Conservation (phyloP, 2,888 invertebrate genomes). For the Carcina quercana region DNA sequence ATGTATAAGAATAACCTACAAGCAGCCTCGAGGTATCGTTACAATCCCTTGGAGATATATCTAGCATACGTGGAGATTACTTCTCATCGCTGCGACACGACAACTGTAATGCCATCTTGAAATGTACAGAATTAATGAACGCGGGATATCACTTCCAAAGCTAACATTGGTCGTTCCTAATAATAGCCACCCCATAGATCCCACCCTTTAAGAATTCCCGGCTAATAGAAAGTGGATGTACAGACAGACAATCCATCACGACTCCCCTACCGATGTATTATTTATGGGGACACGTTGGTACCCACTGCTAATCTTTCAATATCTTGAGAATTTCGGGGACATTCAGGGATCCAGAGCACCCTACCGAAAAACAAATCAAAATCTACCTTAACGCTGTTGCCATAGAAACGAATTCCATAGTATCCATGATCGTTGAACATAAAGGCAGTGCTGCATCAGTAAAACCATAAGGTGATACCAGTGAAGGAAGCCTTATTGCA, state of each 20-base stretch:
- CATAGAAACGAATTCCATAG: slow-evolving; percentile 32
- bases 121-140: slow-evolving; percentile 50
- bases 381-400: slow-evolving; percentile 24
- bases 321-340: slow-evolving; percentile 68
- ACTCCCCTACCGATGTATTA: slow-evolving; percentile 67
- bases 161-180: slow-evolving; percentile 61
- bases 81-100: no score
- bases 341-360: slow-evolving; percentile 30
- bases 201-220: slow-evolving; percentile 70
- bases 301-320: slow-evolving; percentile 73
- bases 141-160: slow-evolving; percentile 50
- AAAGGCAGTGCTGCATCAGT: slow-evolving; percentile 31
- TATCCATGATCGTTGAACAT: slow-evolving; percentile 16
- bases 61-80: no score
- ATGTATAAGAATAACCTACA: no score
- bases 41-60: no score
- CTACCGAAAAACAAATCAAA: no score
- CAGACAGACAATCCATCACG: slow-evolving; percentile 69
- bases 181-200: slow-evolving; percentile 55
- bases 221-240: slow-evolving; percentile 71
- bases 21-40: no score
- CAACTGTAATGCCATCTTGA: slow-evolving; percentile 37
- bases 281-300: slow-evolving; percentile 67
- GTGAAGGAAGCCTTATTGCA: slow-evolving; percentile 19
- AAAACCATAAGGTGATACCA: slow-evolving; percentile 33